phyloP scores from a whole-genome alignment of 2,888 invertebrate species.

The Nomada fucata region DNA sequence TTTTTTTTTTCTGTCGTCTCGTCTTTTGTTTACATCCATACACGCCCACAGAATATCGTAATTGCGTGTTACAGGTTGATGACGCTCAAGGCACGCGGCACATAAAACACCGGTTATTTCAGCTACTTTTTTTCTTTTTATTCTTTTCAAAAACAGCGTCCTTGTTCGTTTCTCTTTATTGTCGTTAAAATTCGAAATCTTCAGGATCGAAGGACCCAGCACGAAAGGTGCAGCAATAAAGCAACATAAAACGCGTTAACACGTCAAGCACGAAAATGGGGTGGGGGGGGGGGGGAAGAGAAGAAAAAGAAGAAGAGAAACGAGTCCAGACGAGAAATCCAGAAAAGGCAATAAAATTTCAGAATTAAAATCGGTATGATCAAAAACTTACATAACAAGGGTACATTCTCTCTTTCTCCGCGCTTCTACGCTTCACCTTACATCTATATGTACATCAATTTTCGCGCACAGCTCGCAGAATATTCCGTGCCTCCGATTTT shows the following conservation, averaged over 20 bases:
- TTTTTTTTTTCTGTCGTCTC: slow-evolving; percentile 41
- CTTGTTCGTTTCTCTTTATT: slow-evolving; percentile 37
- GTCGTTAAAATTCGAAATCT: slow-evolving; percentile 51
- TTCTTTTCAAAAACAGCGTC: slow-evolving; percentile 10
- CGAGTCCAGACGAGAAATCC: not conserved
- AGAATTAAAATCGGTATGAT: slow-evolving; percentile 11
- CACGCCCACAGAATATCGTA: slow-evolving; percentile 25
- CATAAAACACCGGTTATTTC: slow-evolving; percentile 35
- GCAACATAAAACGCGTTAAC: not conserved
- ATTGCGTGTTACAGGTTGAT: slow-evolving; percentile 34
- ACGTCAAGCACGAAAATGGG: not conserved
- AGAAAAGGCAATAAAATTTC: slow-evolving; percentile 12
- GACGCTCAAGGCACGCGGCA: slow-evolving; percentile 74
- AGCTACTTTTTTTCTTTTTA: not conserved
- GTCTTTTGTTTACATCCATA: not conserved
- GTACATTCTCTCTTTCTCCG: not conserved
- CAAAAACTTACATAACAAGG: slow-evolving; percentile 9
- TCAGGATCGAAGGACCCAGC: slow-evolving; percentile 5
- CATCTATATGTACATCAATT: not conserved
- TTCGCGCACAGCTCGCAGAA: too few relatives aligned
- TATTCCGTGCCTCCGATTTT: too few relatives aligned
- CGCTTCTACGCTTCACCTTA: not conserved
- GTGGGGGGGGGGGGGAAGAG: not conserved
- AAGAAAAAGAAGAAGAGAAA: not conserved
- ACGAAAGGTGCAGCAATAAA: slow-evolving; percentile 5